Evolutionary conservation across 2,888 invertebrate species (phyloP).

Genomic region (Eristalis intricaria): DNA sequence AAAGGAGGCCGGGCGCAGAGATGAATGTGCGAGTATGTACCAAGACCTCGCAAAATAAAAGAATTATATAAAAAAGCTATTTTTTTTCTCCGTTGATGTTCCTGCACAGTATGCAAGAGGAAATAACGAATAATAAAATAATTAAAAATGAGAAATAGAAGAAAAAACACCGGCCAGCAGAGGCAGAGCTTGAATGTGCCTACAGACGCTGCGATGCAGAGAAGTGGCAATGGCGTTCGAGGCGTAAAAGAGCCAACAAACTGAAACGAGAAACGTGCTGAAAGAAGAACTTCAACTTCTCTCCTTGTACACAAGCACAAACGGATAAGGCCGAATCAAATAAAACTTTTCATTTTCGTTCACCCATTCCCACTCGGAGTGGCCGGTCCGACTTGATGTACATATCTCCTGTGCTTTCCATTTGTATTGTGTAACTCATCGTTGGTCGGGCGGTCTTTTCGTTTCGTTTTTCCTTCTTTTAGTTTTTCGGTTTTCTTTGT

Average conservation of each 20-base stretch:
- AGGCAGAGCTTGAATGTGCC: not conserved
- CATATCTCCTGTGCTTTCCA: constrained; percentile 25
- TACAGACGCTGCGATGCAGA: not conserved
- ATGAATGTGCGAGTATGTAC: constrained; percentile 29
- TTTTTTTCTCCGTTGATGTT: constrained; percentile 2
- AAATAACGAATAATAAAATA: constrained; percentile 69
- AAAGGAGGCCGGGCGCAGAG: constrained; percentile 49
- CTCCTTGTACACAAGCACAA: constrained; percentile 47
- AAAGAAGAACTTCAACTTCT: constrained; percentile 63
- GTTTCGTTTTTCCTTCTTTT: not conserved
- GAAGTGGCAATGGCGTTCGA: constrained; percentile 39
- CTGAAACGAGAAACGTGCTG: constrained; percentile 17
- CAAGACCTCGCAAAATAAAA: constrained; percentile 28
- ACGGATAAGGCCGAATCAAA: constrained; percentile 67
- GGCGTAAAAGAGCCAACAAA: constrained; percentile 7
- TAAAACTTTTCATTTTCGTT: constrained; percentile 54
- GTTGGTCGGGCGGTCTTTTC: constrained; percentile 25
- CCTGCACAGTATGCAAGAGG: constrained; percentile 45
- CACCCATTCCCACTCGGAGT: not conserved
- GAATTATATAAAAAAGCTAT: constrained; percentile 48
- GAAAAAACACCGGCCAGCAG: constrained; percentile 1
- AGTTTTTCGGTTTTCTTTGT: constrained; percentile 63
- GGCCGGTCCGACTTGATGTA: not conserved
- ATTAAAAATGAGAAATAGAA: constrained; percentile 66
- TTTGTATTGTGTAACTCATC: constrained; percentile 38